Percentiles rank a stretch among this genome's conserved stretches.
Conservation (phyloP, 2,113 vertebrate genomes). For the Thamnaconus septentrionalis region DNA sequence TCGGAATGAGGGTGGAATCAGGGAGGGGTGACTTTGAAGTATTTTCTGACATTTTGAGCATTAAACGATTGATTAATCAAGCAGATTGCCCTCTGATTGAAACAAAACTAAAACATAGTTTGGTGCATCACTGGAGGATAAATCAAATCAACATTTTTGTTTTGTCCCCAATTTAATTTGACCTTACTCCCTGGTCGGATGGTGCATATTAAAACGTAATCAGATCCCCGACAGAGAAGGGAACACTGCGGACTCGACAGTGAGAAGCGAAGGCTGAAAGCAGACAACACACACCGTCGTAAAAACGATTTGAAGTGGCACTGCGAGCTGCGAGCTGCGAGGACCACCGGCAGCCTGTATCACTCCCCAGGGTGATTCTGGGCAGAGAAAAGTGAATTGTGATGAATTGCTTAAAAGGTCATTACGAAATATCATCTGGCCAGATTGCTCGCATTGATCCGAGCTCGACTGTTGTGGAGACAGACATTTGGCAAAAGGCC, state of each 20-base stretch:
- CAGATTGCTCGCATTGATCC: conserved; percentile 61
- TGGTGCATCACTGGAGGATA: too few species aligned
- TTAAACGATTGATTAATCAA: too few species aligned
- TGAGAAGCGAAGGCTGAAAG: background rate
- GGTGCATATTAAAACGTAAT: too few species aligned
- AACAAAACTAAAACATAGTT: too few species aligned
- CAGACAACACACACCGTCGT: conserved; percentile 13
- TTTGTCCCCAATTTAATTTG: too few species aligned
- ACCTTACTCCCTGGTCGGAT: background rate
- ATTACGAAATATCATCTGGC: conserved; percentile 60
- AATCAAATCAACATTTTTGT: too few species aligned
- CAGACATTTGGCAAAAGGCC: conserved; percentile 28
- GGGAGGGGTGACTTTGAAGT: too few species aligned
- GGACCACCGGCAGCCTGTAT: conserved; percentile 5
- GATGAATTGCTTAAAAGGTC: conserved; percentile 67
- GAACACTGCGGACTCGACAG: too few species aligned
- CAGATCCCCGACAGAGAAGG: too few species aligned
- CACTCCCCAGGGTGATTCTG: conserved; percentile 39
- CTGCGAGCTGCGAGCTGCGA: background rate
- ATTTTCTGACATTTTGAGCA: too few species aligned
- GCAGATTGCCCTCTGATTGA: too few species aligned
- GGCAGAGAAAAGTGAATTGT: conserved; percentile 49
- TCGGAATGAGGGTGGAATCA: too few species aligned
- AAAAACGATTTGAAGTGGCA: conserved; percentile 29
- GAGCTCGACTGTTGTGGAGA: conserved; percentile 21